Percentiles rank a stretch among this genome's conserved stretches.
These are phyloP conservation scores for Chiroxiphia lanceolata DNA, from an alignment of 2,797 vertebrate genomes.

Conservation along the genomic window DNA sequence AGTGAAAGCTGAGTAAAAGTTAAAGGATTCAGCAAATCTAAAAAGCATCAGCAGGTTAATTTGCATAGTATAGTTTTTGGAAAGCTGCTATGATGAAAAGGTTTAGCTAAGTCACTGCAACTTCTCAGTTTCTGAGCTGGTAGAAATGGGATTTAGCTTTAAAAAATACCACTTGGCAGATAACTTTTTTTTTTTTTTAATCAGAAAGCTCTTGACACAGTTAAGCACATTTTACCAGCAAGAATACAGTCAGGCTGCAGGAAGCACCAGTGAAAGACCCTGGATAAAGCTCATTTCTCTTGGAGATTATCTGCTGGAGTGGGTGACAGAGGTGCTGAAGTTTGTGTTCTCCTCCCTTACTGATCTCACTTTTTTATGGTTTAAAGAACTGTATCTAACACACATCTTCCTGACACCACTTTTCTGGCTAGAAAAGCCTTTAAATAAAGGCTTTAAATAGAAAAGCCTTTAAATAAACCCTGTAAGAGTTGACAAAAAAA, in stretches of 20 bases:
- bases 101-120: background rate
- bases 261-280: background rate
- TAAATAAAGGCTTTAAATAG: too few relatives aligned
- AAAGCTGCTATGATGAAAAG: background rate
- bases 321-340: background rate
- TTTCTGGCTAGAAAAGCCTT: background rate
- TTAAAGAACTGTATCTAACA: background rate
- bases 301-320: background rate
- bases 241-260: background rate
- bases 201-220: background rate
- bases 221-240: background rate
- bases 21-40: background rate
- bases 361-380: background rate
- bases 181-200: background rate
- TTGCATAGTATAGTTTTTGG: background rate
- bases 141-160: background rate
- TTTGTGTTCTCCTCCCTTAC: background rate
- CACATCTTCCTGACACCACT: background rate
- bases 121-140: background rate
- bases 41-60: background rate
- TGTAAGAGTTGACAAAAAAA: background rate
- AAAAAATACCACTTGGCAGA: background rate
- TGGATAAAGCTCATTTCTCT: background rate
- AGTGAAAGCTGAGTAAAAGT: background rate
- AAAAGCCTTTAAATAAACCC: background rate